Base-by-base conservation (phyloP, 2,797 vertebrate genomes). In the Sphenodon punctatus region DNA sequence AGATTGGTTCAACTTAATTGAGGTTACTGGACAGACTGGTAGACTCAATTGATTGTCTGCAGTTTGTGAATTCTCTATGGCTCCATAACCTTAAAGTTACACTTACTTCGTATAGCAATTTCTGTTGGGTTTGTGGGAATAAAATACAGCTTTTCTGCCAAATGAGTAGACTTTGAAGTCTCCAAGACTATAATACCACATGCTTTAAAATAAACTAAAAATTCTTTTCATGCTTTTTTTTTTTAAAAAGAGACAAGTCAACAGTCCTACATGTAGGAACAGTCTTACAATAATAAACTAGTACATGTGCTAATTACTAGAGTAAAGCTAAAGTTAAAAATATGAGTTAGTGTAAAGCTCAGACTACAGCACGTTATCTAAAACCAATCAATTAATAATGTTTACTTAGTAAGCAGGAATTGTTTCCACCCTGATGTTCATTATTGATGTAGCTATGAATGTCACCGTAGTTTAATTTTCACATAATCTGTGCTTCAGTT, bases 341-440 rank as follows among this genome's bases (percentile, higher is more conserved):
- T 48, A 48, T 53, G 32, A 55, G 32, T 55, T 19, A 32, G 45
- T 49, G 48, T 49, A n/a, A 7, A 45, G 6, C 39, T 25, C 0
- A 16, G 77, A 39, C 6, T 0, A 11, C 64, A 59, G 36, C 2
- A 3, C 22, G 12, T 39, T 74, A 48, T 14, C 20, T 70, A 1
- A 46, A 77, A 30, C 30, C 27, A 38, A 80, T 58, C 59, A 46
- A 23, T 56, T 8, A 20, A 25, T 80, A 41, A 64, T 42, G 70
- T 82, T 4, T 20, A 51, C 10, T 56, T 65, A 74, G 10, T 14
- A 5, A n/a, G n/a, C n/a, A n/a, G n/a, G n/a, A n/a, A n/a, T n/a
- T n/a, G n/a, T n/a, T n/a, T n/a, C n/a, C n/a, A n/a, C n/a, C n/a
- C n/a, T 34, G 43, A 0, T 55, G 80, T 78, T 80, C 2, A 23